Conservation (phyloP, 1,140 invertebrate species). For the Campoletis sonorensis region DNA sequence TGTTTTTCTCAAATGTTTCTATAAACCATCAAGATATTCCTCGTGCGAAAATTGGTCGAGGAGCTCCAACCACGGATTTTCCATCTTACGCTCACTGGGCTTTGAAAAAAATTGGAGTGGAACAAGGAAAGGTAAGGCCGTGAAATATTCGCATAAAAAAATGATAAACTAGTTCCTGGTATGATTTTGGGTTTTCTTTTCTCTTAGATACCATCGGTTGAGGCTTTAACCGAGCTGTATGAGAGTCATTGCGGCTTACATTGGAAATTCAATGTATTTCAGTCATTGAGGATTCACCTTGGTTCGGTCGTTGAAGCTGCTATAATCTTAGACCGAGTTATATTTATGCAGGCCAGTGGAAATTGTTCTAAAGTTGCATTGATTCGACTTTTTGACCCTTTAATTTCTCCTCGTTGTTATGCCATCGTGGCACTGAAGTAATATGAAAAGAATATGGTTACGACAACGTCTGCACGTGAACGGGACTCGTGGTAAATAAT, state of each 20-base stretch:
- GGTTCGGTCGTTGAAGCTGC: conserved; percentile 90
- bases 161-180: too few relatives aligned
- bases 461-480: too few relatives aligned
- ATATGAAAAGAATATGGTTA: too few relatives aligned
- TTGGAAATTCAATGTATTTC: conserved; percentile 87
- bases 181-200: conserved; percentile 49
- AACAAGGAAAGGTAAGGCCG: conserved; percentile 62
- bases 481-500: neutral
- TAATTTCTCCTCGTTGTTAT: conserved; percentile 87
- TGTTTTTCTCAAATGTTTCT: neutral
- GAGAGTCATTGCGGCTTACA: conserved; percentile 73
- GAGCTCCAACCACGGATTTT: conserved; percentile 76
- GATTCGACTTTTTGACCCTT: conserved; percentile 85
- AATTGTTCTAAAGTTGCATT: conserved; percentile 81
- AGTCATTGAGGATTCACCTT: conserved; percentile 87
- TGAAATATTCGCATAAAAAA: too few relatives aligned
- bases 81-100: conserved; percentile 82
- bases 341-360: conserved; percentile 85
- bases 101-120: conserved; percentile 76
- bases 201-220: conserved; percentile 75
- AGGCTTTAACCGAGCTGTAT: conserved; percentile 76
- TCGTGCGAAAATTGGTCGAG: conserved; percentile 76
- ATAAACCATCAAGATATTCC: conserved; percentile 65
- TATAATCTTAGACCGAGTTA: conserved; percentile 89
- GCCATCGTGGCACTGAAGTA: conserved; percentile 80